Conservation (phyloP, 2,888 invertebrate species). For the Acleris cristana region DNA sequence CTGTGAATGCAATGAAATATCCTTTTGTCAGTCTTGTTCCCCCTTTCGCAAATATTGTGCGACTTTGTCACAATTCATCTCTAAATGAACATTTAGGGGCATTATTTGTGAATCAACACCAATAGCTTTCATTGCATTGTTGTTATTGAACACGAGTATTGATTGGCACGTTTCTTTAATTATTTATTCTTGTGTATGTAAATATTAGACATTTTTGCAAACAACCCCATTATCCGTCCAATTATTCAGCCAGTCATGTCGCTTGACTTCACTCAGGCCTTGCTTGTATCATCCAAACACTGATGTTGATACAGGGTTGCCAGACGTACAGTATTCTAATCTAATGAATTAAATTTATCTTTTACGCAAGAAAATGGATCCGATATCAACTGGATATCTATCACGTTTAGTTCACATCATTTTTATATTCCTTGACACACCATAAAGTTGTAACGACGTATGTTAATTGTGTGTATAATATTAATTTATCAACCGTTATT, state of each 20-base stretch:
- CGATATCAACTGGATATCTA: too few species aligned
- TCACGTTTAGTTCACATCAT: too few species aligned
- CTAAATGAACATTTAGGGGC: background rate
- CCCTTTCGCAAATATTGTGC: conserved; percentile 29
- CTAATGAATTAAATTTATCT: background rate
- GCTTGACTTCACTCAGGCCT: background rate
- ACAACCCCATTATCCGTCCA: background rate
- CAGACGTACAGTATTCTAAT: background rate
- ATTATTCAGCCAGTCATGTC: background rate
- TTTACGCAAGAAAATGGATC: too few species aligned
- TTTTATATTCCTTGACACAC: too few species aligned
- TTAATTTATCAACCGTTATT: too few species aligned
- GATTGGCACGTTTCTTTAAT: background rate
- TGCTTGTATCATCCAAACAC: conserved; percentile 4
- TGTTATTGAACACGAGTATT: background rate
- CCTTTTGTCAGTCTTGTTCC: conserved; percentile 38
- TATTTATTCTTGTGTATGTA: background rate
- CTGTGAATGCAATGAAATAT: conserved; percentile 60
- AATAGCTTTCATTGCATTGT: background rate
- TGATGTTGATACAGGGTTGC: background rate
- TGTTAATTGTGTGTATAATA: too few species aligned
- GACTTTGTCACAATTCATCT: background rate
- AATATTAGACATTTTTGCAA: too few species aligned
- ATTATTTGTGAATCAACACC: conserved; percentile 6
- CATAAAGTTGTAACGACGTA: too few species aligned